Evolutionary conservation across 2,888 invertebrate species (phyloP).

Genomic region (Hemistola chrysoprasaria): DNA sequence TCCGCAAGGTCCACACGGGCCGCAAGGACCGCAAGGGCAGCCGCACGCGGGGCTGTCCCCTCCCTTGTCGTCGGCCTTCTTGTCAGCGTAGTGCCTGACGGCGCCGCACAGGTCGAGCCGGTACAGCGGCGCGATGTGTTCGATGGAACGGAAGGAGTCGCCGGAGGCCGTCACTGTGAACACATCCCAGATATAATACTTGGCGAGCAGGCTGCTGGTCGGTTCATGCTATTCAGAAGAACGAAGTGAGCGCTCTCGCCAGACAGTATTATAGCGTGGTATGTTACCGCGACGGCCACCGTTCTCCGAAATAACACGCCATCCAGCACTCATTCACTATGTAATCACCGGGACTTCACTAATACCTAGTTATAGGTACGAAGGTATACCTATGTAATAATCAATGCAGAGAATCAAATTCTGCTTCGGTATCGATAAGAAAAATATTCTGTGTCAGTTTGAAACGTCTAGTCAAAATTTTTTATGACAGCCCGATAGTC

Average conservation of each 20-base stretch:
- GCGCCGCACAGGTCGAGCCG: conserved; percentile 36
- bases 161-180: conserved; percentile 56
- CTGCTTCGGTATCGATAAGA: too few species aligned
- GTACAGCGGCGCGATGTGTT: conserved; percentile 40
- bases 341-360: too few species aligned
- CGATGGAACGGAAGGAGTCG: conserved; percentile 26
- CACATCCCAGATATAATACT: conserved; percentile 72
- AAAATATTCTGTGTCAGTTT: conserved; percentile 1
- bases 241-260: conserved; percentile 53
- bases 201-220: conserved; percentile 50
- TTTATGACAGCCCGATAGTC: conserved; percentile 5
- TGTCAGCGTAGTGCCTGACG: conserved; percentile 43
- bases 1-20: conserved; percentile 36
- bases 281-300: conserved; percentile 58
- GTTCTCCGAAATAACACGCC: conserved; percentile 72
- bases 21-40: conserved; percentile 16
- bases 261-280: conserved; percentile 73
- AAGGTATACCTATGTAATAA: too few species aligned
- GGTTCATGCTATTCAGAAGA: conserved; percentile 67
- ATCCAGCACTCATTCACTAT: conserved; percentile 39
- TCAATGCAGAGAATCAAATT: too few species aligned
- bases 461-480: conserved; percentile 2
- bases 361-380: too few species aligned
- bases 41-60: conserved; percentile 32
- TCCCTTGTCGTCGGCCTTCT: conserved; percentile 44